A percentile compares a stretch with the other conserved stretches of the same genome.
Conservation (phyloP, 2,888 invertebrate genomes). For the Cantharis rustica region DNA sequence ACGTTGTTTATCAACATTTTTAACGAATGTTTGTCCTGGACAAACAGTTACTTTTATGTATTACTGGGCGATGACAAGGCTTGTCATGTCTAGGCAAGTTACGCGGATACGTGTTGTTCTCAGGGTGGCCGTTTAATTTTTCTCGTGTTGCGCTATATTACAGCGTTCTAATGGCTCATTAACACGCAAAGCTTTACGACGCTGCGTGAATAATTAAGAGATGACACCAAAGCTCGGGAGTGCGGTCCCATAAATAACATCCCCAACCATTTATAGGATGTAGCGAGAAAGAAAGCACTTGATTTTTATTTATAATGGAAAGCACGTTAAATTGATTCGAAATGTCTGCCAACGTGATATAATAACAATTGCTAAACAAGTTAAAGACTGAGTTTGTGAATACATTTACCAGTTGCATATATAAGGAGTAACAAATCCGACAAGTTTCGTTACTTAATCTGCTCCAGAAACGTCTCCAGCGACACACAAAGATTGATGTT, state of each 20-base stretch:
- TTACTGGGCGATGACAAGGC: background rate
- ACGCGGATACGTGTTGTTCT: constrained; percentile 13
- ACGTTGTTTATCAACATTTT: background rate
- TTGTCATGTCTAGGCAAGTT: constrained; percentile 10
- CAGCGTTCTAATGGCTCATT: constrained; percentile 35
- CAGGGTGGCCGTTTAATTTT: constrained; percentile 21
- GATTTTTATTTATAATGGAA: constrained; percentile 36
- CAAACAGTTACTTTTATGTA: background rate
- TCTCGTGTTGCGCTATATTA: constrained; percentile 32
- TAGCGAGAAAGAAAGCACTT: constrained; percentile 23
- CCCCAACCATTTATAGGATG: constrained; percentile 36
- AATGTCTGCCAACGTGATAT: constrained; percentile 24
- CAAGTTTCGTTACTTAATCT: constrained; percentile 26
- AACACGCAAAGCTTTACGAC: constrained; percentile 31
- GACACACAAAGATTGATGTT: background rate
- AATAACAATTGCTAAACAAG: background rate
- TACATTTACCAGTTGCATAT: constrained; percentile 14
- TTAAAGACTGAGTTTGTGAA: background rate
- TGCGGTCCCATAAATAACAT: constrained; percentile 40
- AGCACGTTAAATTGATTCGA: constrained; percentile 32
- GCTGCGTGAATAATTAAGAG: constrained; percentile 44
- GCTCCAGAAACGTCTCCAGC: constrained; percentile 3
- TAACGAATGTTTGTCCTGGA: background rate
- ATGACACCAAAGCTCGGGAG: constrained; percentile 39
- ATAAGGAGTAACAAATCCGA: constrained; percentile 28